Percentiles rank a stretch among this genome's conserved stretches.
phyloP scores from a whole-genome alignment of 2,797 vertebrate genomes.

The Propithecus deckenii region DNA sequence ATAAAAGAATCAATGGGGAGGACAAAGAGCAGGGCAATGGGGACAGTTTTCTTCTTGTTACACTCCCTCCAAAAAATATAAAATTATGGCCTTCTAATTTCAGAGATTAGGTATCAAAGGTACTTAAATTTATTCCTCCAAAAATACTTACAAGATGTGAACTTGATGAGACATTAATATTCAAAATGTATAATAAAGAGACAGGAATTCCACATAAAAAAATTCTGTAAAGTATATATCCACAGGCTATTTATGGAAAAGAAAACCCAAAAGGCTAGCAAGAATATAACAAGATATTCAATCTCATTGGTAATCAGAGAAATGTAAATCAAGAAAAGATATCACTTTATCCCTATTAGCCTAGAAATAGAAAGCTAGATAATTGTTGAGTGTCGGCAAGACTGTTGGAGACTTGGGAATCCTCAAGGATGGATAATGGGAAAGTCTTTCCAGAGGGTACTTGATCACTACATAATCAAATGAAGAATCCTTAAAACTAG shows the following conservation, averaged over 20 bases:
- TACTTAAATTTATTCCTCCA: conserved; percentile 20
- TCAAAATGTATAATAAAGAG: neutral
- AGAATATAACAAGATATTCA: conserved; percentile 22
- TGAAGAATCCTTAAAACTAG: neutral
- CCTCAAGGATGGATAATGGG: neutral
- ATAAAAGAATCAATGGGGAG: neutral
- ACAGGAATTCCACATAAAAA: neutral
- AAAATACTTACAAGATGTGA: neutral
- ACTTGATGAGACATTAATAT: neutral
- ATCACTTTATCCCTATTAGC: conserved; percentile 20
- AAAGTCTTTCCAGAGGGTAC: neutral
- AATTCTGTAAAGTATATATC: neutral
- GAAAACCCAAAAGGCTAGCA: conserved; percentile 30
- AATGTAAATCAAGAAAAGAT: conserved; percentile 45
- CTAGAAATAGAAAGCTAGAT: conserved; percentile 42
- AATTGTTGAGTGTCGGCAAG: neutral
- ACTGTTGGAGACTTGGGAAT: neutral
- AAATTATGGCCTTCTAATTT: conserved; percentile 5
- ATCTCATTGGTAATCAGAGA: conserved; percentile 46
- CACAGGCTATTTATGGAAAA: neutral
- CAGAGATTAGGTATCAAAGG: neutral
- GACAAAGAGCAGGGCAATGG: neutral
- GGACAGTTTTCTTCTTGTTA: neutral
- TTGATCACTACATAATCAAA: neutral
- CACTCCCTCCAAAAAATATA: neutral